Evolutionary conservation across 2,888 invertebrate genomes (phyloP), one percentile per base, ranked within the genome.

Genomic region (Orthosia gothica): DNA sequence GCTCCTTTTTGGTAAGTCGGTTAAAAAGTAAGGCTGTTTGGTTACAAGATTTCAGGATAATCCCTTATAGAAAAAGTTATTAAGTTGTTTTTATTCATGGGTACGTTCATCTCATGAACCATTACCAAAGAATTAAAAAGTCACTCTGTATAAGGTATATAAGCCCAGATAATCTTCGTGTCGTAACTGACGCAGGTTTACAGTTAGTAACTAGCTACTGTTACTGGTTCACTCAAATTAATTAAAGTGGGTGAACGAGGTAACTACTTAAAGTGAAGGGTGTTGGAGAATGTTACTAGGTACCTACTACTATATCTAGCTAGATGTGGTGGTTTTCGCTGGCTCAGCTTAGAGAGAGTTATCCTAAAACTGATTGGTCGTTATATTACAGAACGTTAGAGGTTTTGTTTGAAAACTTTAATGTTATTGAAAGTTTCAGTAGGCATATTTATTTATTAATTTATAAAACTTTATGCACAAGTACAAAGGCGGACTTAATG

Each of bases 191-290:
- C 70, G 59, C 23, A 70, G 81, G 81, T 82, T 86, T 78, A 84
- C 74, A 82, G 64, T 66, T 73, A 71, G 74, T 74, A 78, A 69
- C 83, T 80, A 40, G 20, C n/a, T 66, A 86, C 79, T 74, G 70
- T 83, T 76, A 76, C 82, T 81, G 83, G 88, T 83, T 85, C 82
- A 81, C 85, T 86, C 88, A 89, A 88, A 90, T 90, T 91, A 91
- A 90, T 90, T 90, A 87, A 90, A 90, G 80, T 89, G 87, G 84
- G 83, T 87, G 83, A 77, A 84, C 72, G 85, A 78, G 84, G 70
- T 82, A 82, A 83, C 82, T 88, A 82, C 79, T 74, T 76, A 40
- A 59, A 77, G 80, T 83, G 76, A 86, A 87, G 85, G 82, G 78
- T 69, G 70, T 61, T 40, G 40, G 82, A 26, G 61, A 55, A 11